Conservation (phyloP, 2,113 vertebrate species). For the Leptobrachium leishanense region DNA sequence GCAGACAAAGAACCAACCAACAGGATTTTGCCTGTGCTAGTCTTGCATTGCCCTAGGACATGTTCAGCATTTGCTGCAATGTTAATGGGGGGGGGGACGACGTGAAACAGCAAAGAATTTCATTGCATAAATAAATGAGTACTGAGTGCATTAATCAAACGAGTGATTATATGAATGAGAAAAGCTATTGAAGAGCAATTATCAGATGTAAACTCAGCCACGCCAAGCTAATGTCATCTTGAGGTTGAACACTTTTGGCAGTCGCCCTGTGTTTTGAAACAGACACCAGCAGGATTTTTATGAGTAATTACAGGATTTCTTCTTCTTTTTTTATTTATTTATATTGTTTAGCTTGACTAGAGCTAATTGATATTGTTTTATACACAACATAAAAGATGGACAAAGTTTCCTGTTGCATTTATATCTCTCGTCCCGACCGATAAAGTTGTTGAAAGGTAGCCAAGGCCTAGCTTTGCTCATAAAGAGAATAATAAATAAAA, state of each 20-base stretch:
- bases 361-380: slow-evolving; percentile 35
- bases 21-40: slow-evolving; percentile 24
- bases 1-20: slow-evolving; percentile 1
- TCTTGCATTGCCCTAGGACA: slow-evolving; percentile 25
- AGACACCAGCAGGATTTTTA: slow-evolving; percentile 43
- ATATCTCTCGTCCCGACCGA: not conserved
- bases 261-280: slow-evolving; percentile 51
- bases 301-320: slow-evolving; percentile 31
- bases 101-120: slow-evolving; percentile 43
- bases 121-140: slow-evolving; percentile 58
- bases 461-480: not conserved
- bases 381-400: slow-evolving; percentile 1
- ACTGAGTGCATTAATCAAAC: slow-evolving; percentile 78
- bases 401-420: slow-evolving; percentile 6
- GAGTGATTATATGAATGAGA: slow-evolving; percentile 72
- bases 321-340: not conserved
- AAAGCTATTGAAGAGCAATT: slow-evolving; percentile 82
- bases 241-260: slow-evolving; percentile 67
- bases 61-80: slow-evolving; percentile 43
- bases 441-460: slow-evolving; percentile 29
- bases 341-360: slow-evolving; percentile 6
- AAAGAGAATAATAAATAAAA: slow-evolving; percentile 2
- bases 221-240: slow-evolving; percentile 71
- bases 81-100: slow-evolving; percentile 5
- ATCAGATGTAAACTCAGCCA: slow-evolving; percentile 78